phyloP scores from a whole-genome alignment of 2,797 vertebrate genomes.

The Premnoplex brunnescens region DNA sequence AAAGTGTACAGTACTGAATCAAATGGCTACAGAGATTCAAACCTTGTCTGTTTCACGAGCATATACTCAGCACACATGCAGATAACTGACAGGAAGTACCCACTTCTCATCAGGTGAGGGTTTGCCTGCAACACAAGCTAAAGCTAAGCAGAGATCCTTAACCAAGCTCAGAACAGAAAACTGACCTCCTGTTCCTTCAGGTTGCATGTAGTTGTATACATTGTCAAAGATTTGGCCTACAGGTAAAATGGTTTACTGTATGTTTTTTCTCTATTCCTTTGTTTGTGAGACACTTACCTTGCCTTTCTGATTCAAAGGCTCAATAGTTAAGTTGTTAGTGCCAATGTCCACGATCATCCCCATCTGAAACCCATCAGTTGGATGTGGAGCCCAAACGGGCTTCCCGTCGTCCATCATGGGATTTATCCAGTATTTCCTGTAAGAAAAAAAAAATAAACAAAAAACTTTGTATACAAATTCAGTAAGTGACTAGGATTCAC shows the following conservation, averaged over 20 bases:
- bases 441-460: not conserved
- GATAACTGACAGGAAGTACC: not conserved
- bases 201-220: not conserved
- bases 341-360: conserved; percentile 97
- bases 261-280: not conserved
- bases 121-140: not conserved
- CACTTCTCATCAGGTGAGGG: not conserved
- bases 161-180: not conserved
- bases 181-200: not conserved
- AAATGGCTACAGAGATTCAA: not conserved
- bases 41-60: not conserved
- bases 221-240: not conserved
- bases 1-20: not conserved
- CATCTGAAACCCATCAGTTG: conserved; percentile 94
- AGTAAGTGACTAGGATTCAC: not conserved
- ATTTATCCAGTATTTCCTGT: conserved; percentile 69
- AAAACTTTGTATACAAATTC: not conserved
- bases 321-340: conserved; percentile 89
- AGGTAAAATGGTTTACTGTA: not conserved
- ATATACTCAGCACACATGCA: fast-evolving
- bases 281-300: conserved; percentile 84
- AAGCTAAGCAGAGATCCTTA: not conserved
- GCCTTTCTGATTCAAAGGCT: conserved; percentile 88
- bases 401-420: conserved; percentile 94
- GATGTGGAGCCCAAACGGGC: conserved; percentile 97